These are phyloP conservation scores for Desoria tigrina DNA, from an alignment of 2,888 invertebrate genomes.

Conservation along the genomic window DNA sequence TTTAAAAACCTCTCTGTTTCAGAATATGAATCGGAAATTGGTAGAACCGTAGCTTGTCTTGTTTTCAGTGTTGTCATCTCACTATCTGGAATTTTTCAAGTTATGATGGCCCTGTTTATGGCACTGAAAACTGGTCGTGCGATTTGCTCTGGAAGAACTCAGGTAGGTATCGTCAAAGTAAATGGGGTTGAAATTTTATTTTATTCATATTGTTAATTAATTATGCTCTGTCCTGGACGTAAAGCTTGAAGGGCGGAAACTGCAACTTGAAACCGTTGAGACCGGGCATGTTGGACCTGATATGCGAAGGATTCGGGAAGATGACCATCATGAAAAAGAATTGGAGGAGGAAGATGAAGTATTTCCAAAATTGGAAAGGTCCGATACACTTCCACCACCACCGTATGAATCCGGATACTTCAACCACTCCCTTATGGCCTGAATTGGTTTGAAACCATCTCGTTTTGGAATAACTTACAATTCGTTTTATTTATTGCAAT, in stretches of 20 bases:
- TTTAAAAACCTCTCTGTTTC: no score
- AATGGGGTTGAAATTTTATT: no score
- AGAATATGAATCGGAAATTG: not conserved
- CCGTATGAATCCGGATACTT: conserved; percentile 34
- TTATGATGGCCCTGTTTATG: conserved; percentile 22
- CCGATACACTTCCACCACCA: conserved; percentile 29
- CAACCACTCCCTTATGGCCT: conserved; percentile 22
- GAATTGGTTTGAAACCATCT: no score
- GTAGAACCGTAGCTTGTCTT: not conserved
- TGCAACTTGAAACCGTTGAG: conserved; percentile 3
- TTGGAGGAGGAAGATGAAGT: conserved; percentile 7
- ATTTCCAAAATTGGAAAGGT: conserved; percentile 29
- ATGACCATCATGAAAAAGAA: not conserved
- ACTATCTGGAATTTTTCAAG: conserved; percentile 24
- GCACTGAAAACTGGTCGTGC: conserved; percentile 25
- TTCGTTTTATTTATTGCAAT: no score
- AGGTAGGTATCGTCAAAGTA: no score
- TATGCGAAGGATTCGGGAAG: not conserved
- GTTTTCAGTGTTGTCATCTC: conserved; percentile 22
- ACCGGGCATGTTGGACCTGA: no score
- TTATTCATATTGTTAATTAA: not conserved
- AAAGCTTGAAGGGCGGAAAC: conserved; percentile 16
- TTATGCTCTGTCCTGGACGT: not conserved
- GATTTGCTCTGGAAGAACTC: conserved; percentile 23
- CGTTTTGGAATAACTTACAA: no score